Evolutionary conservation across 1,140 invertebrate species (phyloP).

Genomic region (Hyposmocoma kahamanoa): DNA sequence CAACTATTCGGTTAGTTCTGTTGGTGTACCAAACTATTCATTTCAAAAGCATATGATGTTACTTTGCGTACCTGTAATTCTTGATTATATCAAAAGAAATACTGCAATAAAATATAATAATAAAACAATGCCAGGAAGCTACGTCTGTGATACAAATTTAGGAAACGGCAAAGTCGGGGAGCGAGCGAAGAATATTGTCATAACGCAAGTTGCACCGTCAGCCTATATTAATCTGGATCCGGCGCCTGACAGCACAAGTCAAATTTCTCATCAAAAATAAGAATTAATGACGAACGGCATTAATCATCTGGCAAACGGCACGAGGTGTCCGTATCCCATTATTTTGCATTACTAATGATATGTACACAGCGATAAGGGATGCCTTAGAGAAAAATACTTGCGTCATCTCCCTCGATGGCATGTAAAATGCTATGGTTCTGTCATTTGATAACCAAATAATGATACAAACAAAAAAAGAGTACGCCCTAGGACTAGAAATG

Average conservation of each 20-base stretch:
- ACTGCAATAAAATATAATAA: neutral
- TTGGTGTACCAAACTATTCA: constrained; percentile 55
- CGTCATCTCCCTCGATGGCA: constrained; percentile 50
- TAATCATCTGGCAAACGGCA: constrained; percentile 72
- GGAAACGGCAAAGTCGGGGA: constrained; percentile 1
- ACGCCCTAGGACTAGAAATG: too few species aligned
- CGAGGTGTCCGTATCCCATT: constrained; percentile 71
- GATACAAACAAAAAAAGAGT: too few species aligned
- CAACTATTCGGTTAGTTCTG: constrained; percentile 62
- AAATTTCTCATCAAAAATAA: constrained; percentile 74
- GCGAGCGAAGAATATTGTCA: constrained; percentile 38
- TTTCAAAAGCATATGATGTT: constrained; percentile 53
- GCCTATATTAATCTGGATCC: constrained; percentile 70
- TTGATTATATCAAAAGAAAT: neutral
- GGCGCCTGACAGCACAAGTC: constrained; percentile 68
- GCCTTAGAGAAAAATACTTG: constrained; percentile 48
- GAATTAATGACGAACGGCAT: constrained; percentile 70
- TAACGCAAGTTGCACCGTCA: constrained; percentile 65
- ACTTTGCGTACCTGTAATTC: neutral
- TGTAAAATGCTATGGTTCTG: too few species aligned
- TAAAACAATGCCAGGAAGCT: neutral
- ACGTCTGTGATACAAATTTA: constrained; percentile 5
- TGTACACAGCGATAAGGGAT: constrained; percentile 64
- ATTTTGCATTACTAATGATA: constrained; percentile 74
- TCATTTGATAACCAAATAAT: too few species aligned